Conservation (phyloP, 2,888 invertebrate species). For the Anorthoa munda region DNA sequence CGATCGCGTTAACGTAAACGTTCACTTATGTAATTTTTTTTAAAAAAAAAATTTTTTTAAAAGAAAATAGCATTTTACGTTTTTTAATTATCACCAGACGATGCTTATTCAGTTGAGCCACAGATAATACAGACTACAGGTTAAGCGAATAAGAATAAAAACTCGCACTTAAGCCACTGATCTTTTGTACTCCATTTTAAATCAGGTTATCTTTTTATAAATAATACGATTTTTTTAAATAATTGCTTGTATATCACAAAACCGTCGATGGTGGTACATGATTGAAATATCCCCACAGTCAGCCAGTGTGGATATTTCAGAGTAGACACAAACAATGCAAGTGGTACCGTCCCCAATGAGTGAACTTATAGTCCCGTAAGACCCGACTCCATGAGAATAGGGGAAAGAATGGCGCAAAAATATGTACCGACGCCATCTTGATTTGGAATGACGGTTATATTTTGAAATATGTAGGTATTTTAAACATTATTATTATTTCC, state of each 20-base stretch:
- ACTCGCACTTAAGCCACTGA: too few species aligned
- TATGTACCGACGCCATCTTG: slow-evolving; percentile 37
- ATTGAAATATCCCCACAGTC: slow-evolving; percentile 66
- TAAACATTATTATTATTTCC: slow-evolving; percentile 1
- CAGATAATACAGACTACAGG: too few species aligned
- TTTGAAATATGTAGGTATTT: neutral
- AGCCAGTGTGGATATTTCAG: slow-evolving; percentile 60
- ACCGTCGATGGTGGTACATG: slow-evolving; percentile 65
- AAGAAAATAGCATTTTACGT: too few species aligned
- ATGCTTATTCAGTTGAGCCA: too few species aligned
- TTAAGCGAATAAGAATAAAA: too few species aligned
- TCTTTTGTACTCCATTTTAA: neutral
- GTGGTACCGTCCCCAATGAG: slow-evolving; percentile 66
- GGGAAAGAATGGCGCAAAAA: slow-evolving; percentile 22
- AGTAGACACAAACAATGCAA: slow-evolving; percentile 65
- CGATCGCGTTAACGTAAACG: too few species aligned
- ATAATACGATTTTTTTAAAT: neutral
- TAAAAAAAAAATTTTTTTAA: too few species aligned
- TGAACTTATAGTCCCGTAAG: slow-evolving; percentile 46
- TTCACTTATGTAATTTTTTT: too few species aligned
- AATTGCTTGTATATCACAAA: slow-evolving; percentile 63
- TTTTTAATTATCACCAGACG: too few species aligned
- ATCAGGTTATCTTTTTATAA: neutral
- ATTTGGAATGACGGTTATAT: neutral
- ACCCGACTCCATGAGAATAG: slow-evolving; percentile 54